phyloP scores from a whole-genome alignment of 2,797 vertebrate genomes.

The Danionella dracula region DNA sequence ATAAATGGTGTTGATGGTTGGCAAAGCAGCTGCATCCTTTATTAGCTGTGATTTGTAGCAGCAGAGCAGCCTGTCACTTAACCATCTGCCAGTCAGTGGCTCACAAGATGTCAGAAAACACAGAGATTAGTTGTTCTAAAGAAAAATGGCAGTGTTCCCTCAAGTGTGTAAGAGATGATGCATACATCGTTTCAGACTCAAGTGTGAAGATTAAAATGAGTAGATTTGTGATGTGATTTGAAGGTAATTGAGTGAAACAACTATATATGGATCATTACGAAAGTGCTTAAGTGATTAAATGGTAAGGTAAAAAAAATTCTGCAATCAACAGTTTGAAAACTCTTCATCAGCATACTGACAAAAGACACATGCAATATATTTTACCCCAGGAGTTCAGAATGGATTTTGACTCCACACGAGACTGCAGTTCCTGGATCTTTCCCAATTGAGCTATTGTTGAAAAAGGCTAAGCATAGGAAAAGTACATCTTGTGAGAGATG shows the following conservation, averaged over 20 bases:
- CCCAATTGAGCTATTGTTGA: no score
- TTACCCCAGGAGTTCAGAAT: no score
- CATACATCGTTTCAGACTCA: neutral
- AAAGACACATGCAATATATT: no score
- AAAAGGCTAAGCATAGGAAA: no score
- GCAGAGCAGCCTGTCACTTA: slow-evolving; percentile 55
- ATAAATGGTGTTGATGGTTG: slow-evolving; percentile 14
- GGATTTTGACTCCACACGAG: no score
- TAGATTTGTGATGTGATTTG: slow-evolving; percentile 1
- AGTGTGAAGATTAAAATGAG: neutral
- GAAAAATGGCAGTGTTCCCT: neutral
- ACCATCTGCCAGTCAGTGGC: slow-evolving; percentile 43
- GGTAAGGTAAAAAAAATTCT: no score
- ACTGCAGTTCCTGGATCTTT: no score
- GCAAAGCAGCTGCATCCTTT: slow-evolving; percentile 3
- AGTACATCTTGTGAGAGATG: no score
- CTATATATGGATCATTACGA: neutral
- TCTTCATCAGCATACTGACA: no score
- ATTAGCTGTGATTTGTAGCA: slow-evolving; percentile 50
- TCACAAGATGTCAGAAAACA: slow-evolving; percentile 24
- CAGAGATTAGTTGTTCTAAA: slow-evolving; percentile 7
- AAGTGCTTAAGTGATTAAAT: neutral
- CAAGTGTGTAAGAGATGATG: neutral
- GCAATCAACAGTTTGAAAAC: no score
- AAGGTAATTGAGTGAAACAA: slow-evolving; percentile 20